These are phyloP conservation scores for Vespertilio murinus DNA, from an alignment of 2,797 vertebrate genomes.

Conservation along the genomic window DNA sequence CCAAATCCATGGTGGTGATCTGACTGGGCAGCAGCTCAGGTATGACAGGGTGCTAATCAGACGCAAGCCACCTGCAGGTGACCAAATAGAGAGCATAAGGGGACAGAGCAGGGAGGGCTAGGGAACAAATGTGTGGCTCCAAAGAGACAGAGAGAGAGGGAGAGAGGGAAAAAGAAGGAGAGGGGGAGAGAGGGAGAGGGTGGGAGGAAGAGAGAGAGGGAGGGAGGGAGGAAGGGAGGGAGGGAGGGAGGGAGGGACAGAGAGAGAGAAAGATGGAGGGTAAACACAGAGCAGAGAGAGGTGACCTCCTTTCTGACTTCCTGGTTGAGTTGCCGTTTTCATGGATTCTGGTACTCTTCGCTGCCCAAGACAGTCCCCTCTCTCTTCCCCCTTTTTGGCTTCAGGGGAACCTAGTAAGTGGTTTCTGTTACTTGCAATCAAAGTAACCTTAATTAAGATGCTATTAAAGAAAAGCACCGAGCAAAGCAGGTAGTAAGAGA, in stretches of 20 bases:
- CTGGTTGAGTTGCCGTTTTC: background rate
- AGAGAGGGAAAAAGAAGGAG: background rate
- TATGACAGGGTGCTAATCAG: background rate
- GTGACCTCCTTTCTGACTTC: background rate
- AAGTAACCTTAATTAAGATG: background rate
- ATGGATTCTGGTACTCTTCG: background rate
- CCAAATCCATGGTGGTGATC: rapidly evolving
- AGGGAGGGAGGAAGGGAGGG: too few species aligned
- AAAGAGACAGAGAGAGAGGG: background rate
- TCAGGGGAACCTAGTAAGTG: background rate
- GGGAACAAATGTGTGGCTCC: background rate
- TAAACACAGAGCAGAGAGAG: background rate
- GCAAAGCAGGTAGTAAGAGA: background rate
- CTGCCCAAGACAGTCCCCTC: background rate
- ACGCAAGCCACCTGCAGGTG: background rate
- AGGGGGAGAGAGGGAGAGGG: background rate
- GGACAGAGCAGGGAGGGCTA: background rate
- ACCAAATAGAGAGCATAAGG: background rate
- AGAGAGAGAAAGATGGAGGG: background rate
- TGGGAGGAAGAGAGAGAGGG: background rate
- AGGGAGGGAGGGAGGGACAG: too few species aligned
- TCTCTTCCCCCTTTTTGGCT: background rate
- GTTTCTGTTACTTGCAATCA: background rate
- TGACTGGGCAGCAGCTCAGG: rapidly evolving
- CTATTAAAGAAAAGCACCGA: background rate